Percentiles rank a stretch among this genome's conserved stretches.
Evolutionary conservation across 2,888 invertebrate genomes (phyloP).

Genomic region (Neoscelio sp.): DNA sequence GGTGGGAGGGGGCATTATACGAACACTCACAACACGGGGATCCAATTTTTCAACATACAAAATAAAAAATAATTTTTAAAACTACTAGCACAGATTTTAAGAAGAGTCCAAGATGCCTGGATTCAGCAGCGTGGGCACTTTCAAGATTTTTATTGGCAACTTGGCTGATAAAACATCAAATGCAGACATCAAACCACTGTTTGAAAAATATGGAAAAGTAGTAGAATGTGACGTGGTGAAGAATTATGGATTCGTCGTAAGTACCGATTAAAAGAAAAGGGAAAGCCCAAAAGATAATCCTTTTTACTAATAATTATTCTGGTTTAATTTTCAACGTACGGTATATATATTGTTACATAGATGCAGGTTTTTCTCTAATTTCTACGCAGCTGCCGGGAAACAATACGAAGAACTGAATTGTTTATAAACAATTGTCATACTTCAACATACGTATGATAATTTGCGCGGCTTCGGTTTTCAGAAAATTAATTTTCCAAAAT

Average conservation of each 20-base stretch:
- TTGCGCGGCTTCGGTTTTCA: too few relatives aligned
- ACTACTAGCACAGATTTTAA: constrained; percentile 71
- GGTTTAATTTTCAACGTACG: too few relatives aligned
- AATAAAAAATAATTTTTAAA: constrained; percentile 10
- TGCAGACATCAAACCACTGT: constrained; percentile 94
- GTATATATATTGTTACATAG: too few relatives aligned
- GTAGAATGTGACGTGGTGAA: constrained; percentile 99
- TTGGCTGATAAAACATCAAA: constrained; percentile 96
- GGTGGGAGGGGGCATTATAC: too few relatives aligned
- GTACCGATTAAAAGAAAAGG: too few relatives aligned
- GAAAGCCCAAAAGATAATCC: constrained; percentile 7
- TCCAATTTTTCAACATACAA: constrained; percentile 11
- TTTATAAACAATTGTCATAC: too few relatives aligned
- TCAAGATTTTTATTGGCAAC: constrained; percentile 99
- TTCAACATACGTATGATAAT: too few relatives aligned
- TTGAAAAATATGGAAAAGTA: constrained; percentile 98
- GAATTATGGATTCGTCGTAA: constrained; percentile 98
- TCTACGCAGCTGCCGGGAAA: too few relatives aligned
- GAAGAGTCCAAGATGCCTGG: constrained; percentile 88
- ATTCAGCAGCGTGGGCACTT: constrained; percentile 92
- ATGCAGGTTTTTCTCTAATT: too few relatives aligned
- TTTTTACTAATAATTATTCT: not conserved
- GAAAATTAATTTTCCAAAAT: too few relatives aligned
- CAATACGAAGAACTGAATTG: too few relatives aligned
- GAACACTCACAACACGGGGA: too few relatives aligned